Evolutionary conservation across 2,888 invertebrate genomes (phyloP).

Genomic region (Sarcophaga rosellei): DNA sequence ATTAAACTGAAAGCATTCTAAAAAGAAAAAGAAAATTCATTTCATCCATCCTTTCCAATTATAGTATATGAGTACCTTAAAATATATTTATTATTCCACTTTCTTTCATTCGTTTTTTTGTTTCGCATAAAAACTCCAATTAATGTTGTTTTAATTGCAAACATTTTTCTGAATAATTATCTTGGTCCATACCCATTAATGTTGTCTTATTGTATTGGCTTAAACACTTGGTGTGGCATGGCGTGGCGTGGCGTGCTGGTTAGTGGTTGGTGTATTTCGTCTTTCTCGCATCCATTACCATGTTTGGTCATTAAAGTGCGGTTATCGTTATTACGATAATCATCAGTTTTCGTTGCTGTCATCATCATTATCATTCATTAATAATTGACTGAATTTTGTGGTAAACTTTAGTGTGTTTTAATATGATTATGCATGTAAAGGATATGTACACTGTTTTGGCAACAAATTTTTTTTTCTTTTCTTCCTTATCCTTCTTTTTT

Average conservation of each 20-base stretch:
- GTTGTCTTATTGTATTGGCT: neutral
- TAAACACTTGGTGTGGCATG: neutral
- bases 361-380: slow-evolving; percentile 39
- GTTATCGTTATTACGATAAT: slow-evolving; percentile 16
- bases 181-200: slow-evolving; percentile 19
- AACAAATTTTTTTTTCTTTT: too few relatives aligned
- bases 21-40: too few relatives aligned
- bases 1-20: too few relatives aligned
- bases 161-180: slow-evolving; percentile 32
- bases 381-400: slow-evolving; percentile 46
- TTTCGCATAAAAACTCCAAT: too few relatives aligned
- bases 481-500: too few relatives aligned
- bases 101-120: too few relatives aligned
- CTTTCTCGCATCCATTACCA: neutral
- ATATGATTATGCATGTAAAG: neutral
- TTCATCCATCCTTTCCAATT: too few relatives aligned
- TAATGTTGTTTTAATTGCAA: slow-evolving; percentile 39
- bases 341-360: slow-evolving; percentile 11
- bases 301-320: neutral
- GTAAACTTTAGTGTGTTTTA: slow-evolving; percentile 26
- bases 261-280: neutral
- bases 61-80: too few relatives aligned
- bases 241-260: neutral
- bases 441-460: neutral
- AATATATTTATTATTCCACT: too few relatives aligned